These are phyloP conservation scores for Scaptodrosophila latifasciaeformis DNA, from an alignment of 2,888 invertebrate genomes.

Conservation along the genomic window DNA sequence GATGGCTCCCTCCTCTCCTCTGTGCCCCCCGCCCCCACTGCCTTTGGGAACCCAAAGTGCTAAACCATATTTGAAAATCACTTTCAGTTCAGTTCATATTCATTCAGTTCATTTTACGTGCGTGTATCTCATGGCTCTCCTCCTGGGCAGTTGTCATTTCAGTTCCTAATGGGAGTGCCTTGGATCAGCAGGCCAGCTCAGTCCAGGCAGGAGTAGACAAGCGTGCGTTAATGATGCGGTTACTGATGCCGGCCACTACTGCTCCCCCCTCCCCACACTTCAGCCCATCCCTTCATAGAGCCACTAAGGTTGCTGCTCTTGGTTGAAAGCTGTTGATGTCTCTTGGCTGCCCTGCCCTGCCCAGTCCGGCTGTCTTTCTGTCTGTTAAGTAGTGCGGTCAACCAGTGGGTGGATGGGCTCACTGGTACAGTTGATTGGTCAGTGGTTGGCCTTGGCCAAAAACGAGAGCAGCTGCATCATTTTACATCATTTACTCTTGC, in stretches of 20 bases:
- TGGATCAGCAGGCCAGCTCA: too few species aligned
- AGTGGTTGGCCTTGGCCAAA: neutral
- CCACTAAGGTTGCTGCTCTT: too few species aligned
- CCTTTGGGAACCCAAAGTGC: too few species aligned
- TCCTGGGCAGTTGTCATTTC: constrained; percentile 59
- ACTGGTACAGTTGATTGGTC: neutral
- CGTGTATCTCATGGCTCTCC: too few species aligned
- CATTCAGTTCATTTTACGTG: constrained; percentile 25
- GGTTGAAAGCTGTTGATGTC: too few species aligned
- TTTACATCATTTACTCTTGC: neutral
- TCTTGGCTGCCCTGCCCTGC: too few species aligned
- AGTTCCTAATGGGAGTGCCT: constrained; percentile 43
- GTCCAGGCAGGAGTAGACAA: constrained; percentile 30
- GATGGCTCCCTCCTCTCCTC: neutral
- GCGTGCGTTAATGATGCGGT: constrained; percentile 61
- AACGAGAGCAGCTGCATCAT: neutral
- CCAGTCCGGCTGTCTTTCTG: too few species aligned
- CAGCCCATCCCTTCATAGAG: too few species aligned
- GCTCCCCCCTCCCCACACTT: too few species aligned
- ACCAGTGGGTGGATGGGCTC: neutral
- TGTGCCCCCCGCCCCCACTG: constrained; percentile 16
- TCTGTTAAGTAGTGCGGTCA: neutral
- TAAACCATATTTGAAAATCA: constrained; percentile 63
- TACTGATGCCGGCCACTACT: constrained; percentile 10
- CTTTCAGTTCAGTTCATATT: constrained; percentile 65